Conservation (phyloP, 2,888 invertebrate genomes). For the Idaea dimidiata region DNA sequence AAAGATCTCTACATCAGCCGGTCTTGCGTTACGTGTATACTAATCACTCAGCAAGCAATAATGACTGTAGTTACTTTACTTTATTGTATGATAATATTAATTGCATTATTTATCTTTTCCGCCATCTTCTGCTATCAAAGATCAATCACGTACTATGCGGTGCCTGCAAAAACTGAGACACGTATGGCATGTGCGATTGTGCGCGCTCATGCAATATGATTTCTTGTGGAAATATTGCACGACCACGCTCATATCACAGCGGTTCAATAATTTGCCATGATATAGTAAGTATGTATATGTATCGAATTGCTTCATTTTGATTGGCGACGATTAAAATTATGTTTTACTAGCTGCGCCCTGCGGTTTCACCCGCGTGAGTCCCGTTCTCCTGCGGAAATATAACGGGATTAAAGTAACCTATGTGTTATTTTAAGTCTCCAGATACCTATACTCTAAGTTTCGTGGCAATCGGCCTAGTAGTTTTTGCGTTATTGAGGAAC, state of each 20-base stretch:
- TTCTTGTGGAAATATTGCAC: constrained; percentile 2
- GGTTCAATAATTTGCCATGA: neutral
- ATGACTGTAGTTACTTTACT: neutral
- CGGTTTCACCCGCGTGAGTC: too few species aligned
- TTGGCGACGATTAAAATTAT: neutral
- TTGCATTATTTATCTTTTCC: neutral
- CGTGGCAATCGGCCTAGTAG: too few species aligned
- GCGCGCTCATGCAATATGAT: neutral
- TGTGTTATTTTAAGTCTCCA: too few species aligned
- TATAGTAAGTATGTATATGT: neutral
- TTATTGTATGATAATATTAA: neutral
- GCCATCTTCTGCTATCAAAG: neutral
- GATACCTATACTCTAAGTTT: too few species aligned
- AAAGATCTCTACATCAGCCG: too few species aligned
- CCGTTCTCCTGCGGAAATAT: too few species aligned
- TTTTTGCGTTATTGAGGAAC: too few species aligned
- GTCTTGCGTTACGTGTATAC: too few species aligned
- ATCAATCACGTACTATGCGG: neutral
- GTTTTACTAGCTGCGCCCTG: too few species aligned
- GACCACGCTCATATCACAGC: neutral
- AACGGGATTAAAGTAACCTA: too few species aligned
- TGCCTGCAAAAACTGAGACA: neutral
- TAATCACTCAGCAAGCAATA: neutral
- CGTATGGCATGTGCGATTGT: constrained; percentile 1
- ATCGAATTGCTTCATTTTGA: neutral